Evolutionary conservation across 2,888 invertebrate genomes (phyloP).

Genomic region (Drosophila gaucha): DNA sequence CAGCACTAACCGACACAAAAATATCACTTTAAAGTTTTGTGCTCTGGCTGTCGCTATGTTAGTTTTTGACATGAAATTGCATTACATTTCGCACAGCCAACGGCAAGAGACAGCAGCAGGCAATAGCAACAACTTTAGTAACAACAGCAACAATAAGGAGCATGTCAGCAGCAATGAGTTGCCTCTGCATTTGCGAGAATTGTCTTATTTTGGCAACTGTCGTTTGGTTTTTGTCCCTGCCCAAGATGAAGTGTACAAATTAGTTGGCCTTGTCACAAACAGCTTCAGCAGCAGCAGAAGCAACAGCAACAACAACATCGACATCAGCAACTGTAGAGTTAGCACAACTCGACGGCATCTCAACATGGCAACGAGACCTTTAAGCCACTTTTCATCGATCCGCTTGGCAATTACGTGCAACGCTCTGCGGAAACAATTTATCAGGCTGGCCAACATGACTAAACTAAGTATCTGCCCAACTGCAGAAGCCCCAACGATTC

Average conservation of each 20-base stretch:
- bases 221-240: conserved; percentile 62
- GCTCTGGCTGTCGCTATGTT: conserved; percentile 74
- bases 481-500: conserved; percentile 11
- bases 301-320: conserved; percentile 13
- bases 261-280: conserved; percentile 72
- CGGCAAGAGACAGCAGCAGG: conserved; percentile 25
- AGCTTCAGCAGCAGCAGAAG: conserved; percentile 19
- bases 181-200: conserved; percentile 56
- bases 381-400: conserved; percentile 77
- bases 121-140: conserved; percentile 6
- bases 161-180: conserved; percentile 36
- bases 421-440: conserved; percentile 75
- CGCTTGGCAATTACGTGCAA: conserved; percentile 73
- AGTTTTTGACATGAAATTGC: conserved; percentile 79
- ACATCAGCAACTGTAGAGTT: conserved; percentile 16
- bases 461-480: conserved; percentile 47
- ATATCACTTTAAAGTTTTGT: conserved; percentile 77
- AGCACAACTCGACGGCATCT: conserved; percentile 37
- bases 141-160: neutral
- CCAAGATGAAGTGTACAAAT: conserved; percentile 75
- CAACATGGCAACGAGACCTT: conserved; percentile 37
- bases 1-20: conserved; percentile 74
- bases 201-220: conserved; percentile 80
- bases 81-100: conserved; percentile 71
- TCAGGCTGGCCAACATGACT: conserved; percentile 72